Conservation (phyloP, 2,888 invertebrate species). For the Erebia palarica region DNA sequence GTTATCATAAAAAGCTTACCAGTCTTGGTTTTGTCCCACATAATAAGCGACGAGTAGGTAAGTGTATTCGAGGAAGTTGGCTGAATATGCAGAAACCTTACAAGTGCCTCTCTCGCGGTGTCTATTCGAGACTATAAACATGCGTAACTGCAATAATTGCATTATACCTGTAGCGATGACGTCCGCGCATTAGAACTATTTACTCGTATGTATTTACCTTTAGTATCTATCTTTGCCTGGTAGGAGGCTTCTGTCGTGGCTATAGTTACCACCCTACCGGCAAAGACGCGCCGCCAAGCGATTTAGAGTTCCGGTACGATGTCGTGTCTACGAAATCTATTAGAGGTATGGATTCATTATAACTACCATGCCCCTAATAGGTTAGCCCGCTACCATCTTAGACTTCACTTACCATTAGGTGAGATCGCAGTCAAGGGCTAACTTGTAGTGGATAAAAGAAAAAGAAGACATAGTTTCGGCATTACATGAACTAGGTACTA, state of each 20-base stretch:
- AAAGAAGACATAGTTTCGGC: neutral
- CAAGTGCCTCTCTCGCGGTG: conserved; percentile 53
- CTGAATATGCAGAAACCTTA: conserved; percentile 53
- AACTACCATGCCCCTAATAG: too few species aligned
- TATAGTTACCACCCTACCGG: neutral
- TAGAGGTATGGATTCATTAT: too few species aligned
- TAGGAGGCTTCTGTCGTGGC: too few species aligned
- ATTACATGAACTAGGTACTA: neutral
- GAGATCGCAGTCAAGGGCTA: too few species aligned
- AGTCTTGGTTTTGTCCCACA: conserved; percentile 15
- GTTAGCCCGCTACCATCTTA: too few species aligned
- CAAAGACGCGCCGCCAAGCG: too few species aligned
- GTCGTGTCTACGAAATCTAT: too few species aligned
- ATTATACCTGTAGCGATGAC: conserved; percentile 56
- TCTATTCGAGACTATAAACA: conserved; percentile 55
- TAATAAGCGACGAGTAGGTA: conserved; percentile 1
- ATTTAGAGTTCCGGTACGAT: too few species aligned
- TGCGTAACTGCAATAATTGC: conserved; percentile 63
- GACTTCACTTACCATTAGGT: too few species aligned
- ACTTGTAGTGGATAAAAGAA: too few species aligned
- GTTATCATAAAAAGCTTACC: conserved; percentile 1
- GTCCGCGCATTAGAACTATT: conserved; percentile 37
- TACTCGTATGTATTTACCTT: conserved; percentile 15
- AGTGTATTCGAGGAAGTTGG: conserved; percentile 23
- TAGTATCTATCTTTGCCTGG: neutral